Percentiles rank a stretch among this genome's conserved stretches.
phyloP scores from a whole-genome alignment of 2,797 vertebrate species.

The Sciaenops ocellatus region DNA sequence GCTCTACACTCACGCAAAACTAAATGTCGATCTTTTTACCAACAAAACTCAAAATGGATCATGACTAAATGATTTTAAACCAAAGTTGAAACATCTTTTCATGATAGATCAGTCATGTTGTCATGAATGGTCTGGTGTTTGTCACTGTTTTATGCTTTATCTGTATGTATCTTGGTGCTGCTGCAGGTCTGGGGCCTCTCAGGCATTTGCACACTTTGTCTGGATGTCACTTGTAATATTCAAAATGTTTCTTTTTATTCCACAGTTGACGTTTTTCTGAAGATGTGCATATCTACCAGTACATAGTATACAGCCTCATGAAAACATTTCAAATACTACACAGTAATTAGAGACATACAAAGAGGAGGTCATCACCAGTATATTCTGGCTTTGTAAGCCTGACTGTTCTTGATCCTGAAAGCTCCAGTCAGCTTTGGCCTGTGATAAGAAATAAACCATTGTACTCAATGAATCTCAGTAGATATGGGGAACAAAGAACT shows the following conservation, averaged over 20 bases:
- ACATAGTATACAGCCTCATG: too few species aligned
- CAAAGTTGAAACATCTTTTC: background rate
- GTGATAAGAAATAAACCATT: background rate
- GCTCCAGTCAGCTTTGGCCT: background rate
- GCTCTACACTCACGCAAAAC: too few species aligned
- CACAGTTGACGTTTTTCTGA: background rate
- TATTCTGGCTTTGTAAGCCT: background rate
- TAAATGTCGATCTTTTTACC: background rate
- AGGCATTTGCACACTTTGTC: too few species aligned
- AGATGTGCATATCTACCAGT: background rate
- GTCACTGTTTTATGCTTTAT: too few species aligned
- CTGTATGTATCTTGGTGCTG: too few species aligned
- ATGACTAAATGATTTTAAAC: background rate
- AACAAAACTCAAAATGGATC: background rate
- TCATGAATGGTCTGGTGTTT: too few species aligned
- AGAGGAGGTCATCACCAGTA: background rate
- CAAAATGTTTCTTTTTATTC: too few species aligned
- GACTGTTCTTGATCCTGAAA: background rate
- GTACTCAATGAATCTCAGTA: background rate
- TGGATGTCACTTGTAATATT: too few species aligned
- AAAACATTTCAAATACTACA: too few species aligned
- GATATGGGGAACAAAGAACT: background rate
- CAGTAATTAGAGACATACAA: background rate
- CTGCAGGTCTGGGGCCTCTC: too few species aligned
- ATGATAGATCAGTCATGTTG: background rate